Evolutionary conservation across 2,113 vertebrate genomes (phyloP).

Genomic region (Lutjanus erythropterus): DNA sequence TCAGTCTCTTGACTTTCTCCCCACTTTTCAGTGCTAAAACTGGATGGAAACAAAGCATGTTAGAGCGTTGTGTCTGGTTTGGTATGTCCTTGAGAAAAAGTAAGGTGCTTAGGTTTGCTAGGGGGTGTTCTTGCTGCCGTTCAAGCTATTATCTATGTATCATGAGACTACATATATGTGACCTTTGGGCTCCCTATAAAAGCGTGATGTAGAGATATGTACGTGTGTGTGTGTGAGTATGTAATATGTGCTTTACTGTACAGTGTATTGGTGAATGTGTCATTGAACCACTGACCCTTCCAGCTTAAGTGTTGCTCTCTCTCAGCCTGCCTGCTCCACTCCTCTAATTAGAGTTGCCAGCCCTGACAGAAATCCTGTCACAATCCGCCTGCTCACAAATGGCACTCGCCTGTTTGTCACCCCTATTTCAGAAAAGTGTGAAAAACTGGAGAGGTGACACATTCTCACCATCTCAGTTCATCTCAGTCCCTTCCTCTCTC

Average conservation of each 20-base stretch:
- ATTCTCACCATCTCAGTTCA: conserved; percentile 65
- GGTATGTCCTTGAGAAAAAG: too few species aligned
- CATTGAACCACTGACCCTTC: conserved; percentile 71
- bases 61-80: too few species aligned
- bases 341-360: conserved; percentile 80
- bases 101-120: too few species aligned
- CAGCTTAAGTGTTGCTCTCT: conserved; percentile 58
- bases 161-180: too few species aligned
- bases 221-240: conserved; percentile 2
- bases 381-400: conserved; percentile 71
- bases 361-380: conserved; percentile 75
- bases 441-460: conserved; percentile 76
- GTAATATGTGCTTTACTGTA: neutral
- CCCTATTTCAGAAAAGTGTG: conserved; percentile 73
- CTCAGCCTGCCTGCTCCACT: conserved; percentile 54
- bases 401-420: conserved; percentile 77
- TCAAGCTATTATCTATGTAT: too few species aligned
- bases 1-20: too few species aligned
- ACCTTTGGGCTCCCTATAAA: conserved; percentile 18
- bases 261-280: conserved; percentile 45
- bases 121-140: too few species aligned
- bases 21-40: too few species aligned
- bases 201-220: neutral
- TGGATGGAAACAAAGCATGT: too few species aligned
- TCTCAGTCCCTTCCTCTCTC: conserved; percentile 31